Conservation (phyloP, 2,797 vertebrate species). For the Syndactyla subalaris region DNA sequence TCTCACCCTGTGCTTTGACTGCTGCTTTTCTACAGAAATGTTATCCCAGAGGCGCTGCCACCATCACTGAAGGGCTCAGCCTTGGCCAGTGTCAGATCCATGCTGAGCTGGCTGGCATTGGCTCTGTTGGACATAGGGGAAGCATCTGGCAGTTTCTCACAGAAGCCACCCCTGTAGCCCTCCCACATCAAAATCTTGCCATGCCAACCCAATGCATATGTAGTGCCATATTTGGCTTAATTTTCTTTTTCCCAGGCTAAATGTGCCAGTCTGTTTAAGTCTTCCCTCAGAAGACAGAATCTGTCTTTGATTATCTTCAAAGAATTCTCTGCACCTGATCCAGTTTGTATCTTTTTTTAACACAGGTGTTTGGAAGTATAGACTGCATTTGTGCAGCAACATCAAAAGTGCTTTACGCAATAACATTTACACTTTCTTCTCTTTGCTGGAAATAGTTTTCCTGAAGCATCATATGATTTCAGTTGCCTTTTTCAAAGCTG, state of each 20-base stretch:
- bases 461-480: neutral
- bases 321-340: neutral
- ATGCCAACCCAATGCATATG: neutral
- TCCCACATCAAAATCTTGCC: neutral
- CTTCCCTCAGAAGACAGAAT: neutral
- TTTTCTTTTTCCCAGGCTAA: neutral
- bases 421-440: neutral
- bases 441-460: neutral
- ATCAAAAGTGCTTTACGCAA: neutral
- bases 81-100: neutral
- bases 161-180: neutral
- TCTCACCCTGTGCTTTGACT: neutral
- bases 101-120: neutral
- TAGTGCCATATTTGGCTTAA: neutral
- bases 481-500: neutral
- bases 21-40: neutral
- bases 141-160: neutral
- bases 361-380: neutral
- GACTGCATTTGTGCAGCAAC: neutral
- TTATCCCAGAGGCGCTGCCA: neutral
- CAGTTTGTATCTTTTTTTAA: neutral
- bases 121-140: neutral
- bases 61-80: rapidly evolving
- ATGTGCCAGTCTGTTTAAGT: neutral
- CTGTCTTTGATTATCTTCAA: neutral